Evolutionary conservation across 1,140 invertebrate genomes (phyloP).

Genomic region (Drosophila grimshawi): DNA sequence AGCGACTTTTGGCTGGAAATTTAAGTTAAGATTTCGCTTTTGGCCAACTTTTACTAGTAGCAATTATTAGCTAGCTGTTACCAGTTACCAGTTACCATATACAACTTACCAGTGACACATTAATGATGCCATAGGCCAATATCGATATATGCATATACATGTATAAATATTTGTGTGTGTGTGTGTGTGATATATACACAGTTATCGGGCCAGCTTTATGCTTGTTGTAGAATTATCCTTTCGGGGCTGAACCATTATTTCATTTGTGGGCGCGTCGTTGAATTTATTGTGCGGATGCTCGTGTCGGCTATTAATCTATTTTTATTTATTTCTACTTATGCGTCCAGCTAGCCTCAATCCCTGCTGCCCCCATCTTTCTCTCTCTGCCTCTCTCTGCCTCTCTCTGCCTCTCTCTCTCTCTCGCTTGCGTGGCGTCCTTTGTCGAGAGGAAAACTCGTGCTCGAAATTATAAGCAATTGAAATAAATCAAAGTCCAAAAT

Average conservation of each 20-base stretch:
- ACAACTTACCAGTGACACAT: too few species aligned
- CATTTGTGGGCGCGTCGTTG: slow-evolving; percentile 40
- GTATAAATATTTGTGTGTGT: background rate
- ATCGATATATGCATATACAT: too few species aligned
- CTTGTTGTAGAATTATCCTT: slow-evolving; percentile 20
- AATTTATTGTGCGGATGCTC: slow-evolving; percentile 62
- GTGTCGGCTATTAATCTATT: slow-evolving; percentile 70
- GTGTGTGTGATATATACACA: background rate
- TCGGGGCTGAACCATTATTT: slow-evolving; percentile 25
- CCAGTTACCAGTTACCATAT: background rate
- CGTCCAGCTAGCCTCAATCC: slow-evolving; percentile 16
- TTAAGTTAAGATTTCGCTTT: slow-evolving; percentile 24
- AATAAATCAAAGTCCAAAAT: slow-evolving; percentile 79
- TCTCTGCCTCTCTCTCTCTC: background rate
- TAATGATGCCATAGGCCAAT: too few species aligned
- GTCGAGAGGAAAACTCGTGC: slow-evolving; percentile 47
- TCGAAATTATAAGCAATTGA: slow-evolving; percentile 79
- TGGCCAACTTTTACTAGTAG: too few species aligned
- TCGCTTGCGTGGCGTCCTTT: background rate
- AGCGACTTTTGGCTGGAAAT: slow-evolving; percentile 22
- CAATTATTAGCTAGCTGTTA: too few species aligned
- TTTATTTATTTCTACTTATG: slow-evolving; percentile 78
- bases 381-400: background rate
- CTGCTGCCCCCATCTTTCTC: background rate
- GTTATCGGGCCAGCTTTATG: background rate